Conservation (phyloP, 2,888 invertebrate genomes). For the Nomada hirtipes region DNA sequence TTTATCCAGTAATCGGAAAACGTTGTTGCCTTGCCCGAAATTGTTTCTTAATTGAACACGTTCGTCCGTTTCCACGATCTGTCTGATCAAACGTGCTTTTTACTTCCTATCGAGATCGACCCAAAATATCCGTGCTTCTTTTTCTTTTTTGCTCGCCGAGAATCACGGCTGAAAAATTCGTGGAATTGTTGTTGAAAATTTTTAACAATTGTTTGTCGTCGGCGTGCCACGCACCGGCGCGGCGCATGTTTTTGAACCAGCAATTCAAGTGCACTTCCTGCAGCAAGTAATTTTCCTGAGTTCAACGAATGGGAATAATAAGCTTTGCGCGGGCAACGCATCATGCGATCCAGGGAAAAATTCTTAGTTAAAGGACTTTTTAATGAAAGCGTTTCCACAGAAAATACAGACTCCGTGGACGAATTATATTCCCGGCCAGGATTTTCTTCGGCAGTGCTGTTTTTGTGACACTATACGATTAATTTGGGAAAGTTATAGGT, state of each 20-base stretch:
- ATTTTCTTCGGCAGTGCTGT: background rate
- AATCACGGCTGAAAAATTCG: background rate
- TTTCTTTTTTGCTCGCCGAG: too few species aligned
- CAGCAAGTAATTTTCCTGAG: constrained; percentile 26
- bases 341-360: constrained; percentile 7
- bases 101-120: background rate
- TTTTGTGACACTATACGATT: background rate
- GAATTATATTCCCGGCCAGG: background rate
- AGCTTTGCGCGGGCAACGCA: background rate
- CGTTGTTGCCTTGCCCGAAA: constrained; percentile 18
- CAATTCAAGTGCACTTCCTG: constrained; percentile 1
- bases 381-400: constrained; percentile 26
- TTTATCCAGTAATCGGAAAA: constrained; percentile 23
- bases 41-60: constrained; percentile 43
- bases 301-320: constrained; percentile 17
- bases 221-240: background rate
- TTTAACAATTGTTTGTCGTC: constrained; percentile 12
- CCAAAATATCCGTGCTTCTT: background rate
- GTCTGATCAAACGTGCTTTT: constrained; percentile 9
- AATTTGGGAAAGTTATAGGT: background rate
- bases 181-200: background rate
- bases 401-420: background rate
- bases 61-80: constrained; percentile 8
- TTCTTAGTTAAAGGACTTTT: constrained; percentile 36
- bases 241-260: background rate